Evolutionary conservation across 2,888 invertebrate species (phyloP).

Genomic region (Andrena praecox): DNA sequence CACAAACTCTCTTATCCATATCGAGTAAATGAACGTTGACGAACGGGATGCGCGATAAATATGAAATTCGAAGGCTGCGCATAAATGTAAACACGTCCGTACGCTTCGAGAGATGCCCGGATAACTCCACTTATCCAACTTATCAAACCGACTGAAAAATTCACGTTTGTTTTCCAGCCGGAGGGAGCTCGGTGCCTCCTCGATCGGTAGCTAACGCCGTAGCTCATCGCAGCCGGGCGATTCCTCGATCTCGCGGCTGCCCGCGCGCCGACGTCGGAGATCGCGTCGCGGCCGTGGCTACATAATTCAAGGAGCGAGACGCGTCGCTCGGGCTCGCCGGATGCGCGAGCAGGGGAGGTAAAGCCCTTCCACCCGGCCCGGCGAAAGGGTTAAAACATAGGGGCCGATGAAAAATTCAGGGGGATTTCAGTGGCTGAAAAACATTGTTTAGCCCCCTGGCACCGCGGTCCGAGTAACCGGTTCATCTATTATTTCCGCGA

Average conservation of each 20-base stretch:
- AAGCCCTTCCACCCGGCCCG: slow-evolving; percentile 58
- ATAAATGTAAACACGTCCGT: too few relatives aligned
- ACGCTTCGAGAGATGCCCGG: too few relatives aligned
- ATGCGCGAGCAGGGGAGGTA: slow-evolving; percentile 23
- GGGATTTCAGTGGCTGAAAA: slow-evolving; percentile 80
- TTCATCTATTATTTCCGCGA: slow-evolving; percentile 80
- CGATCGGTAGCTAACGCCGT: background rate
- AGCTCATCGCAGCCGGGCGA: slow-evolving; percentile 10
- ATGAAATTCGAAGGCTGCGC: too few relatives aligned
- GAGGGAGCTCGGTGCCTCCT: slow-evolving; percentile 20
- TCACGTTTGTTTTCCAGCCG: slow-evolving; percentile 13
- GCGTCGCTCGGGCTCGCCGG: slow-evolving; percentile 13
- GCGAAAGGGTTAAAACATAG: slow-evolving; percentile 80
- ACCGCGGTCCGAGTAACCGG: slow-evolving; percentile 74
- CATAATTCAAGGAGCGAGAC: slow-evolving; percentile 72
- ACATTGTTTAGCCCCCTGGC: slow-evolving; percentile 78
- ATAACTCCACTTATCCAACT: too few relatives aligned
- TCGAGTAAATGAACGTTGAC: too few relatives aligned
- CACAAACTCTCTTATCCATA: too few relatives aligned
- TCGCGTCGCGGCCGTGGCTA: slow-evolving; percentile 47
- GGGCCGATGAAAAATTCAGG: slow-evolving; percentile 79
- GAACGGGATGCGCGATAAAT: too few relatives aligned
- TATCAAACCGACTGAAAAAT: slow-evolving; percentile 39
- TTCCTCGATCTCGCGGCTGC: background rate
- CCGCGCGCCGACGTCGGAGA: slow-evolving; percentile 41